These are phyloP conservation scores for Aurelia sp. DNA, from an alignment of 30 jellyfish, hydroid and myxozoan genomes.

Conservation along the genomic window DNA sequence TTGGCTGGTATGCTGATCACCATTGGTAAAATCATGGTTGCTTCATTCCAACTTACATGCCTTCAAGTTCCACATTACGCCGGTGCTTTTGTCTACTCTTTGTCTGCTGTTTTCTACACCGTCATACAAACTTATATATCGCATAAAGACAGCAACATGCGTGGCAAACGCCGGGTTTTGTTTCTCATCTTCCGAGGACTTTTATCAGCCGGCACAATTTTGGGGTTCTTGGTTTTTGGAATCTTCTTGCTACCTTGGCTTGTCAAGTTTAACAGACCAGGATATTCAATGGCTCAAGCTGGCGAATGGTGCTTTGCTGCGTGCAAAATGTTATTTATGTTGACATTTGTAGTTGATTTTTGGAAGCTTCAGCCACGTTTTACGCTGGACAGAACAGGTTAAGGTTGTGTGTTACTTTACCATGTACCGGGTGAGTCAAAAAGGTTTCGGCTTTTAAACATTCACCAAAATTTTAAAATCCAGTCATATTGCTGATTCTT, in stretches of 20 bases:
- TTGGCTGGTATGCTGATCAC: conserved; percentile 48
- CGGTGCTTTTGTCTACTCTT: conserved; percentile 78
- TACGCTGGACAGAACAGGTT: neutral
- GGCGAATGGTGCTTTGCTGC: conserved; percentile 91
- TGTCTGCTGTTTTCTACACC: conserved; percentile 65
- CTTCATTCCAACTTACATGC: conserved; percentile 83
- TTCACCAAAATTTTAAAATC: too few relatives aligned
- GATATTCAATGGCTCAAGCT: conserved; percentile 68
- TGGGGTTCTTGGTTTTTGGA: conserved; percentile 65
- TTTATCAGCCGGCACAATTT: conserved; percentile 35
- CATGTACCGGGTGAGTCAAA: too few relatives aligned
- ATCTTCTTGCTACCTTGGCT: conserved; percentile 65
- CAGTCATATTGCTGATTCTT: too few relatives aligned
- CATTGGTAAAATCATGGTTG: conserved; percentile 71
- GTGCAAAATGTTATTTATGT: conserved; percentile 62
- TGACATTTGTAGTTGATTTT: conserved; percentile 81
- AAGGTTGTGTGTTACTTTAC: too few relatives aligned
- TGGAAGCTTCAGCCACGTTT: conserved; percentile 64
- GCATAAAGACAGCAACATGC: conserved; percentile 7
- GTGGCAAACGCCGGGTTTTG: conserved; percentile 2
- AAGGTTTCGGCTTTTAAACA: too few relatives aligned
- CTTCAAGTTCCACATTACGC: conserved; percentile 50
- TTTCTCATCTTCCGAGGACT: conserved; percentile 40
- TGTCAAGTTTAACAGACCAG: conserved; percentile 49
- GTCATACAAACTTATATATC: conserved; percentile 63